Conservation (phyloP, 2,888 invertebrate genomes). For the Carpatolechia fugitivella region DNA sequence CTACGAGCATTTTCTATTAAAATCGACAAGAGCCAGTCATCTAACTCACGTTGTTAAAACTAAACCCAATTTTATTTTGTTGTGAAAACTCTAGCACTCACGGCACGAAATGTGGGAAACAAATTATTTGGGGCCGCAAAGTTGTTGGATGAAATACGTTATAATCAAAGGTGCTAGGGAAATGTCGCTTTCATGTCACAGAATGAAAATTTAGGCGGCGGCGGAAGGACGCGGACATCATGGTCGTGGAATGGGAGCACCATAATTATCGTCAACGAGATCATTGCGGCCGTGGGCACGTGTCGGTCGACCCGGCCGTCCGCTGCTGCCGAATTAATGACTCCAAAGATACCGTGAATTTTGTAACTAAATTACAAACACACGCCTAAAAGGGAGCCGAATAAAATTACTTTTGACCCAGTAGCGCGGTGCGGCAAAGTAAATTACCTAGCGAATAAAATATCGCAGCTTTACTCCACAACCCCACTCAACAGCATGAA, state of each 20-base stretch:
- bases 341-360: not conserved
- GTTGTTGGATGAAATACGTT: conserved; percentile 1
- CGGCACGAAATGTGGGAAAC: not conserved
- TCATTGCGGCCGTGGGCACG: conserved; percentile 10
- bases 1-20: conserved; percentile 1
- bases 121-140: not conserved
- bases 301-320: not conserved
- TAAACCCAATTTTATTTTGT: conserved; percentile 1
- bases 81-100: not conserved
- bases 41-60: not conserved
- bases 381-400: conserved; percentile 1
- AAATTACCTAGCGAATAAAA: conserved; percentile 10
- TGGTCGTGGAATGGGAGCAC: conserved; percentile 20
- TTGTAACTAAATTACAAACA: conserved; percentile 10
- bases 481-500: conserved; percentile 11
- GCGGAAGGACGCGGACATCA: conserved; percentile 10
- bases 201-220: not conserved
- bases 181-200: conserved; percentile 5
- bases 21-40: not conserved
- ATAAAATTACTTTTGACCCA: conserved; percentile 4
- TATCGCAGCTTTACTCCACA: conserved; percentile 1
- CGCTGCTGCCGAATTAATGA: conserved; percentile 13
- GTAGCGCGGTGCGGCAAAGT: conserved; percentile 5
- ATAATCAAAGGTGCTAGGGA: conserved; percentile 4
- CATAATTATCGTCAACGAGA: conserved; percentile 23